Conservation (phyloP, 2,113 vertebrate genomes). For the Cichladusa arquata region DNA sequence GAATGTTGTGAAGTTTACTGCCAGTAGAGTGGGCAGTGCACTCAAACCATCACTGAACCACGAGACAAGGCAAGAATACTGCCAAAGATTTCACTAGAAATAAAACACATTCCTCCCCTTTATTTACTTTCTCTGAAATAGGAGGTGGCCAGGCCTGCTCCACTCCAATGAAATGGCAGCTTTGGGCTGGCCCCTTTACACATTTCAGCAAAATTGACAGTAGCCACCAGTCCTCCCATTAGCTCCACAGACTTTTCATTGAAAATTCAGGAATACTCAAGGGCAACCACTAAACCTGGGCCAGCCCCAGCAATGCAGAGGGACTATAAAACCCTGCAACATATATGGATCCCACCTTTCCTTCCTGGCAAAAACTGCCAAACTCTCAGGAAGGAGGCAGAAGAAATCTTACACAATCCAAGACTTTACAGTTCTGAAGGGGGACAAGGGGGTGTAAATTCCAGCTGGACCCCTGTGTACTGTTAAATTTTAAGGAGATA, state of each 20-base stretch:
- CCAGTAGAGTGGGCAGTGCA: not conserved
- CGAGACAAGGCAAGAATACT: not conserved
- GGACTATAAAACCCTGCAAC: slow-evolving; percentile 4
- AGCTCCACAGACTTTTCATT: not conserved
- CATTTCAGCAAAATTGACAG: not conserved
- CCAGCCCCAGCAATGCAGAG: not conserved
- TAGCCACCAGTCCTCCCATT: not conserved
- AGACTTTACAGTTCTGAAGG: slow-evolving; percentile 23
- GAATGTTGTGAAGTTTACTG: not conserved
- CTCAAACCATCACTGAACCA: not conserved
- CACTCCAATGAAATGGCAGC: fast-evolving
- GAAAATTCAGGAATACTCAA: not conserved
- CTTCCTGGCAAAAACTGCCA: not conserved
- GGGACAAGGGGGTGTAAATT: not conserved
- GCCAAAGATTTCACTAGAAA: not conserved
- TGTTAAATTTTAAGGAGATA: slow-evolving; percentile 39
- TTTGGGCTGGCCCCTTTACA: not conserved
- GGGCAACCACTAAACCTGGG: not conserved
- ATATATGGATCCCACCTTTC: not conserved
- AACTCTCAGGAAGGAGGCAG: not conserved
- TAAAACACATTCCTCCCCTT: not conserved
- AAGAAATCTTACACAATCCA: not conserved
- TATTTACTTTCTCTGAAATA: not conserved
- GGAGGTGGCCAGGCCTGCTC: not conserved
- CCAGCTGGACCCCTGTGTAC: not conserved